Evolutionary conservation across 2,797 vertebrate genomes (phyloP).

Genomic region (Clarias laeviceps): DNA sequence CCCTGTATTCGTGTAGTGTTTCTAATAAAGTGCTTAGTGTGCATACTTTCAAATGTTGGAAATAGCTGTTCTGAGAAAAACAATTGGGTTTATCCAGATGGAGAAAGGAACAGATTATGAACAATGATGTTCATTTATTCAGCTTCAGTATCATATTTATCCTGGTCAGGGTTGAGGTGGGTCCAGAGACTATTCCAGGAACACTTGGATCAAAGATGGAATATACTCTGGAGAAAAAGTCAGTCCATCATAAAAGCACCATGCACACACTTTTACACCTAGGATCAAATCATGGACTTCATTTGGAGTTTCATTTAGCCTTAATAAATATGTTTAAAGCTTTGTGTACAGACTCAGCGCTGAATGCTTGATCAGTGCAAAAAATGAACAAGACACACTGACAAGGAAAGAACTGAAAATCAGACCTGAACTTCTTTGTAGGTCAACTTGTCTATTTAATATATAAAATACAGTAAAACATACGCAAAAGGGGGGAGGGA

Average conservation of each 20-base stretch:
- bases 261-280: not conserved
- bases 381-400: constrained; percentile 6
- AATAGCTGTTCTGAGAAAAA: not conserved
- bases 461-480: constrained; percentile 89
- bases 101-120: not conserved
- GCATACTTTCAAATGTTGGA: not conserved
- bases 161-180: too few relatives aligned
- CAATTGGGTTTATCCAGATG: not conserved
- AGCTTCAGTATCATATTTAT: not conserved
- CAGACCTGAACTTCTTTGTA: constrained; percentile 63
- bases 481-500: constrained; percentile 82
- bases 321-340: not conserved
- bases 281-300: not conserved
- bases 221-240: not conserved
- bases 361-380: not conserved
- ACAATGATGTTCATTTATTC: not conserved
- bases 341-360: not conserved
- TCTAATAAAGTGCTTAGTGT: not conserved
- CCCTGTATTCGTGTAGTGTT: not conserved
- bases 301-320: not conserved
- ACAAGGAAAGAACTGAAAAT: constrained; percentile 34
- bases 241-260: constrained; percentile 1
- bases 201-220: not conserved
- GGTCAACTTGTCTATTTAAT: constrained; percentile 89
- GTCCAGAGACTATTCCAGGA: not conserved